A percentile compares a stretch with the other conserved stretches of the same genome.
These are phyloP conservation scores for Macroramphosus scolopax DNA, from an alignment of 2,797 vertebrate genomes.

Conservation along the genomic window DNA sequence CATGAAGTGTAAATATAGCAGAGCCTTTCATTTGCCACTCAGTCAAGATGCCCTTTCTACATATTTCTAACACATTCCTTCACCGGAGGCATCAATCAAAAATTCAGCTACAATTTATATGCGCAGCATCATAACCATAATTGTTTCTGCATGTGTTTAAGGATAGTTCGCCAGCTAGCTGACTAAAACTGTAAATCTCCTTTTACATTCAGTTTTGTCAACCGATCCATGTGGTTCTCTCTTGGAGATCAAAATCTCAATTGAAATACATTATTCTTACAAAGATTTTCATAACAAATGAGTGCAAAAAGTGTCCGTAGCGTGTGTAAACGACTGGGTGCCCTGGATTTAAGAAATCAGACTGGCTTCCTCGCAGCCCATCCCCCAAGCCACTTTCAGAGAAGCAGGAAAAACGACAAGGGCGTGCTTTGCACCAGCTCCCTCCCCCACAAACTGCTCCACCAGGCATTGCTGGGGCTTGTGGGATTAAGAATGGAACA, in stretches of 20 bases:
- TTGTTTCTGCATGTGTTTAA: constrained; percentile 20
- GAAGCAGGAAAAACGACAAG: constrained; percentile 69
- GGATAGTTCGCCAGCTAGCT: constrained; percentile 30
- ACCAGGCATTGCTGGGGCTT: constrained; percentile 73
- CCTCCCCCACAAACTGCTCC: constrained; percentile 65
- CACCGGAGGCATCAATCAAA: background rate
- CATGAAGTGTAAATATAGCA: no score
- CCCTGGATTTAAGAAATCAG: constrained; percentile 74
- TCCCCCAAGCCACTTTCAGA: constrained; percentile 70
- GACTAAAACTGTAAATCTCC: constrained; percentile 41
- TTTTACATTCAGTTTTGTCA: no score
- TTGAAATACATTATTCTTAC: constrained; percentile 44
- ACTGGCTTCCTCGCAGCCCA: constrained; percentile 65
- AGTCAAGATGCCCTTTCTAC: background rate
- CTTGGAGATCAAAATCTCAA: constrained; percentile 37
- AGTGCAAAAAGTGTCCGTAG: constrained; percentile 46
- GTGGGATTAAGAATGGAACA: constrained; percentile 79
- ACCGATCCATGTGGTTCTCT: constrained; percentile 31
- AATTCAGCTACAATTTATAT: constrained; percentile 15
- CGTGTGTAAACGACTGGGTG: constrained; percentile 58
- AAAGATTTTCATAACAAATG: constrained; percentile 52
- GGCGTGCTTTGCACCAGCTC: constrained; percentile 69
- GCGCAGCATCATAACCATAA: constrained; percentile 4
- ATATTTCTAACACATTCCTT: constrained; percentile 10
- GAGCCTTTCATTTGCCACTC: no score